Base-by-base conservation (phyloP, 2,888 invertebrate species). In the Chelonus formosanus region DNA sequence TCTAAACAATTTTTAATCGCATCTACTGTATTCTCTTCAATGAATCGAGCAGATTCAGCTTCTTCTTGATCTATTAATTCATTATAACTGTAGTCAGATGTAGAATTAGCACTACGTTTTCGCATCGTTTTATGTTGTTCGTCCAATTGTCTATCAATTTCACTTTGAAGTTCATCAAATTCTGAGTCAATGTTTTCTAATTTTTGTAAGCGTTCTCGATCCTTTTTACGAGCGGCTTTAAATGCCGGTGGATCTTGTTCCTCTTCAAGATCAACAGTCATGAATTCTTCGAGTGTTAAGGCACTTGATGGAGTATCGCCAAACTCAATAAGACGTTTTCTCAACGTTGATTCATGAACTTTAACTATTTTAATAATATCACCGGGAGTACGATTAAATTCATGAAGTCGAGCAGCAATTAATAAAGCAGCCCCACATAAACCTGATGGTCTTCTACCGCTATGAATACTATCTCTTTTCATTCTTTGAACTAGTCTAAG, bases 381-480 rank as follows among this genome's bases (percentile, higher is more conserved):
- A 50, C 89, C 86, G 5, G 95, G 90, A 0, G 93, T 92, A 69
- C 97, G 89, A 78, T 90, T 93, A 84, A 96, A 98, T 78, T 95
- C 93, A 84, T 98, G 97, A 70, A 97, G 89, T 60, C 98, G 89
- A 0, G 96, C 94, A 3, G 98, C 96, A 81, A 99, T 96, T 20
- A 99, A 86, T 3, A 99, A 87, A 0, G 98, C 98, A 81, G 99
- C 98, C 34, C 99, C 99, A 85, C 98, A 99, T 31, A 99, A 89
- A 7, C 98, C 99, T 0, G 98, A 97, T 1, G 99, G 98, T 74
- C 98, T 86, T 67, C 99, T 88, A 5, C 99, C 99, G 0, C 95
- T 95, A 83, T 97, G 96, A 84, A 99, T 93, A 83, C 96, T 98
- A 85, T 99, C 99, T 77, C 95, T 89, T 85, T 98, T 98, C 99